Percentiles rank a stretch among this genome's conserved stretches.
Conservation (phyloP, 2,797 vertebrate genomes). For the Channallabes apus region DNA sequence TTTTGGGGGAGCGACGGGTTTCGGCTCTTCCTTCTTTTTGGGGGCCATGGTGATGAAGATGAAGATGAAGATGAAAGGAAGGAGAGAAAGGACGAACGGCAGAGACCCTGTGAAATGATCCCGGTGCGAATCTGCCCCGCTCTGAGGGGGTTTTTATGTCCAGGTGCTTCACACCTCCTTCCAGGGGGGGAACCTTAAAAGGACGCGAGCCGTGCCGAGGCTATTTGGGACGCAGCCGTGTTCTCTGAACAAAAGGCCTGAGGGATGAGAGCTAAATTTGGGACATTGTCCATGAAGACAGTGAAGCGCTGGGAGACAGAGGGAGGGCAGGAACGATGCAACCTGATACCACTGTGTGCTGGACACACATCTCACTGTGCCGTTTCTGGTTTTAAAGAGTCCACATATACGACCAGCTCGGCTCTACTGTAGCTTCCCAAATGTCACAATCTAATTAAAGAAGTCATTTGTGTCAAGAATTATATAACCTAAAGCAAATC, state of each 20-base stretch:
- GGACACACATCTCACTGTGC: not conserved
- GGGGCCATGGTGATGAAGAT: slow-evolving; percentile 89
- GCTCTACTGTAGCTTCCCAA: not conserved
- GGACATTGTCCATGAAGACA: slow-evolving; percentile 31
- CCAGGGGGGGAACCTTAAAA: slow-evolving; percentile 83
- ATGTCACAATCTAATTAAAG: not conserved
- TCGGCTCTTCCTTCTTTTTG: slow-evolving; percentile 93
- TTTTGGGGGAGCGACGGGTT: slow-evolving; percentile 72
- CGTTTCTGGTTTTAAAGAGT: not conserved
- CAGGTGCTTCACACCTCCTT: slow-evolving; percentile 66
- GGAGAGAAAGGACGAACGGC: slow-evolving; percentile 34
- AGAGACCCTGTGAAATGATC: slow-evolving; percentile 53
- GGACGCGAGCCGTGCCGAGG: slow-evolving; percentile 76
- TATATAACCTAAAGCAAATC: not conserved
- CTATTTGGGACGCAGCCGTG: slow-evolving; percentile 87
- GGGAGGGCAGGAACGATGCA: not conserved
- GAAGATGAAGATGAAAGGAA: slow-evolving; percentile 40
- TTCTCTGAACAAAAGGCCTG: slow-evolving; percentile 52
- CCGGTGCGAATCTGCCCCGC: slow-evolving; percentile 51
- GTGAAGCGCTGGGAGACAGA: not conserved
- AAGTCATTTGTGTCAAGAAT: not conserved
- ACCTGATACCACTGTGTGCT: slow-evolving; percentile 17
- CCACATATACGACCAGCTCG: not conserved
- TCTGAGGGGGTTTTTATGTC: slow-evolving; percentile 68
- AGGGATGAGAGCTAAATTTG: slow-evolving; percentile 42